These are phyloP conservation scores for Conus betulinus DNA, from an alignment of 1,140 invertebrate species.

Conservation along the genomic window DNA sequence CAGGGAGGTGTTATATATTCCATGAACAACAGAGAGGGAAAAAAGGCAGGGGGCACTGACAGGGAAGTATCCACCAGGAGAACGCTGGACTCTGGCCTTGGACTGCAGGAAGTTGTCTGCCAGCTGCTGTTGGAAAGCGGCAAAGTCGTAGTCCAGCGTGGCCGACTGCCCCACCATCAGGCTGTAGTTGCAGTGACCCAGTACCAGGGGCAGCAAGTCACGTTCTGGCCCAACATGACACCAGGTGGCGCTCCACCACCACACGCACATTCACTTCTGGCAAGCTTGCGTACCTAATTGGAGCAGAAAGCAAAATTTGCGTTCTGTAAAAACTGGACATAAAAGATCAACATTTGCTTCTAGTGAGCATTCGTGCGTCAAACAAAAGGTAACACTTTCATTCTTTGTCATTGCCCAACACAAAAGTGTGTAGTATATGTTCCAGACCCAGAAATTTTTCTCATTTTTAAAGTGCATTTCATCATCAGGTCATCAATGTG, in stretches of 20 bases:
- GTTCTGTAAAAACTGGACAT: too few relatives aligned
- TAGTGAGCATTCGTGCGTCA: too few relatives aligned
- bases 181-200: constrained; percentile 63
- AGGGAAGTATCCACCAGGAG: constrained; percentile 3
- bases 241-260: constrained; percentile 53
- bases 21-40: neutral
- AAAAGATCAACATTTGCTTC: too few relatives aligned
- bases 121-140: constrained; percentile 52
- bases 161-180: constrained; percentile 54
- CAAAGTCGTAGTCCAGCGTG: constrained; percentile 58
- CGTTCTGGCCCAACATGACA: constrained; percentile 54
- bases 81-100: constrained; percentile 46
- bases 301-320: too few relatives aligned
- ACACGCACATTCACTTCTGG: constrained; percentile 44
- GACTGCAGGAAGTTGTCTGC: constrained; percentile 48
- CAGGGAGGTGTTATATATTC: neutral
- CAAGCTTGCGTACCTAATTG: neutral
- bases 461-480: too few relatives aligned
- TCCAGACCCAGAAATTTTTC: too few relatives aligned
- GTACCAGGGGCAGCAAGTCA: constrained; percentile 62
- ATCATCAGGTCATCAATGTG: too few relatives aligned
- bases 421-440: too few relatives aligned
- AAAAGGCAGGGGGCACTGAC: constrained; percentile 8
- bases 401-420: too few relatives aligned
- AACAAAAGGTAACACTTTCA: too few relatives aligned